Percentiles rank a stretch among this genome's conserved stretches.
Conservation (phyloP, 2,888 invertebrate genomes). For the Xanthorhoe designata region DNA sequence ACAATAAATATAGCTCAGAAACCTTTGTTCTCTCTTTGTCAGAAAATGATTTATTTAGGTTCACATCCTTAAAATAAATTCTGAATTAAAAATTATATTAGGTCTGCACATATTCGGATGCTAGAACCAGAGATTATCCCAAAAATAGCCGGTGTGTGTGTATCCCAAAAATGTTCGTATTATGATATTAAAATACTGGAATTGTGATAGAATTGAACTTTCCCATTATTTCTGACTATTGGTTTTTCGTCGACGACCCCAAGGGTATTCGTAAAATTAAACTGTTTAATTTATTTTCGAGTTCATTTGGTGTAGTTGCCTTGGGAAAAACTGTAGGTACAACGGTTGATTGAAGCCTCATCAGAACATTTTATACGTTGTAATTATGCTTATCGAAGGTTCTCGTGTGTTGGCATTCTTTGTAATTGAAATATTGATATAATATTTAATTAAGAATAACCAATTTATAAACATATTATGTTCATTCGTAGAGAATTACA, state of each 20-base stretch:
- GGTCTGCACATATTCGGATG: neutral
- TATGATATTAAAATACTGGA: conserved; percentile 11
- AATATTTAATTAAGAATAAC: neutral
- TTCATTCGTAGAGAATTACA: no score
- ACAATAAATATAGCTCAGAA: no score
- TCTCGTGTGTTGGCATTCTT: conserved; percentile 11
- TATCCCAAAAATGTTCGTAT: neutral
- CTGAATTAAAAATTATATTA: neutral
- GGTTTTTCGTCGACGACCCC: conserved; percentile 33
- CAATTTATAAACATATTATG: no score
- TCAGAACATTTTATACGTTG: conserved; percentile 1
- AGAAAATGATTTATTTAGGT: neutral
- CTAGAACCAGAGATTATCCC: neutral
- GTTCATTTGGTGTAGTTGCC: conserved; percentile 36
- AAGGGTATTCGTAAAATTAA: conserved; percentile 31
- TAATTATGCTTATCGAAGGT: conserved; percentile 9
- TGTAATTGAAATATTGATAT: neutral
- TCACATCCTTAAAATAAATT: neutral
- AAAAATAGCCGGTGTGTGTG: conserved; percentile 13
- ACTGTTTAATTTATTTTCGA: conserved; percentile 36
- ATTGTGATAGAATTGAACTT: conserved; percentile 35
- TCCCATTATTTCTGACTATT: conserved; percentile 36
- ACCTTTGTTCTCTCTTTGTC: neutral
- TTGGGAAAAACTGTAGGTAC: conserved; percentile 30
- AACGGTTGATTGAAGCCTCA: conserved; percentile 20